Evolutionary conservation across 2,797 vertebrate species (phyloP).

Genomic region (Bufotes viridis): DNA sequence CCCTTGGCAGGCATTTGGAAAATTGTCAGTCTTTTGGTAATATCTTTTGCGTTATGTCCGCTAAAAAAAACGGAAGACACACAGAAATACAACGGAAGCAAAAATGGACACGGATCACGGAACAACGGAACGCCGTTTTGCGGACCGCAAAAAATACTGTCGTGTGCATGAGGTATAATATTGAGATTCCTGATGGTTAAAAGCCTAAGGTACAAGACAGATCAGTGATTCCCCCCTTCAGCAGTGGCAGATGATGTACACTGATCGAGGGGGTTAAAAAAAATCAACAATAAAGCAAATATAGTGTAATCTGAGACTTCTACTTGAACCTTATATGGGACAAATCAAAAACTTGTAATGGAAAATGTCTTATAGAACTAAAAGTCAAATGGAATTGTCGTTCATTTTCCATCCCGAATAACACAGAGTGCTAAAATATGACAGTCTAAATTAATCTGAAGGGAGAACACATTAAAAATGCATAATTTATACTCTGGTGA

Average conservation of each 20-base stretch:
- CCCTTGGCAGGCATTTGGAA: no score
- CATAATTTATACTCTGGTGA: constrained; percentile 56
- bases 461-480: constrained; percentile 58
- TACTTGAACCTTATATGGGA: constrained; percentile 20
- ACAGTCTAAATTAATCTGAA: constrained; percentile 58
- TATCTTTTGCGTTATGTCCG: no score
- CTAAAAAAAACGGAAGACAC: no score
- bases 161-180: no score
- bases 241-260: neutral
- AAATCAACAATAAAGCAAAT: neutral
- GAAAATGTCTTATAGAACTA: constrained; percentile 28
- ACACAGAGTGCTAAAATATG: constrained; percentile 47
- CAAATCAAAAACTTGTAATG: constrained; percentile 29
- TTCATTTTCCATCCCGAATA: constrained; percentile 27
- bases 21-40: no score
- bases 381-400: constrained; percentile 29
- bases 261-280: neutral
- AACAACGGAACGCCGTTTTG: no score
- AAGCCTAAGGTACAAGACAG: neutral
- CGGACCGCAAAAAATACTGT: no score
- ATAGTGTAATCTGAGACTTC: constrained; percentile 2
- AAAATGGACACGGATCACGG: no score
- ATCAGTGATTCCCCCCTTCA: neutral
- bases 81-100: no score
- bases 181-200: neutral